Evolutionary conservation across 2,797 vertebrate genomes (phyloP).

Genomic region (Arctocebus calabarensis): DNA sequence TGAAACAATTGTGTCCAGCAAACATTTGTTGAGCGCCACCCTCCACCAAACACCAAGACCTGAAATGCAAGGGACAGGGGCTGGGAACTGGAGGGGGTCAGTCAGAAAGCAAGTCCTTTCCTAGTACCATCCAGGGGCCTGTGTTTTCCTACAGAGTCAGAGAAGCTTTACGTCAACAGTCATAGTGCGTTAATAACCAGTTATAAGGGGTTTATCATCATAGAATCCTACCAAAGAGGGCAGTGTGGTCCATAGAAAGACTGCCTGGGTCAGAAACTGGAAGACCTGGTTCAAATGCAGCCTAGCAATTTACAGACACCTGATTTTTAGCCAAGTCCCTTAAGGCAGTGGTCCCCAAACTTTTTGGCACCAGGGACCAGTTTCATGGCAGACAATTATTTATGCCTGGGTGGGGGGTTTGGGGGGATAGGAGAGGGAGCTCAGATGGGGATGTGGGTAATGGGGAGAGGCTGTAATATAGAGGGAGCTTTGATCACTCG

Average conservation of each 20-base stretch:
- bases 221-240: not conserved
- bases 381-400: too few relatives aligned
- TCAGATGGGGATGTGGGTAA: too few relatives aligned
- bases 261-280: not conserved
- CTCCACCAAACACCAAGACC: not conserved
- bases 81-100: not conserved
- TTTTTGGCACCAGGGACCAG: too few relatives aligned
- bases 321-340: not conserved
- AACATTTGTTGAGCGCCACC: not conserved
- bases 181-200: not conserved
- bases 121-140: not conserved
- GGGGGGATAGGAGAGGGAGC: too few relatives aligned
- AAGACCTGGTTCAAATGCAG: not conserved
- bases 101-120: not conserved
- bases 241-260: not conserved
- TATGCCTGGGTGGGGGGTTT: too few relatives aligned
- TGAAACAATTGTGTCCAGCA: not conserved
- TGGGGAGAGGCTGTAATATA: too few relatives aligned
- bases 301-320: not conserved
- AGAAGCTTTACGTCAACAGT: not conserved
- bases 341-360: not conserved
- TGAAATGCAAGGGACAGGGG: not conserved
- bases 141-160: not conserved
- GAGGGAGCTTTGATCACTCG: too few relatives aligned
- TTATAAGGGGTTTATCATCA: not conserved